Percentiles rank a stretch among this genome's conserved stretches.
Conservation (phyloP, 2,888 invertebrate species). For the Dolichopus griseipennis region DNA sequence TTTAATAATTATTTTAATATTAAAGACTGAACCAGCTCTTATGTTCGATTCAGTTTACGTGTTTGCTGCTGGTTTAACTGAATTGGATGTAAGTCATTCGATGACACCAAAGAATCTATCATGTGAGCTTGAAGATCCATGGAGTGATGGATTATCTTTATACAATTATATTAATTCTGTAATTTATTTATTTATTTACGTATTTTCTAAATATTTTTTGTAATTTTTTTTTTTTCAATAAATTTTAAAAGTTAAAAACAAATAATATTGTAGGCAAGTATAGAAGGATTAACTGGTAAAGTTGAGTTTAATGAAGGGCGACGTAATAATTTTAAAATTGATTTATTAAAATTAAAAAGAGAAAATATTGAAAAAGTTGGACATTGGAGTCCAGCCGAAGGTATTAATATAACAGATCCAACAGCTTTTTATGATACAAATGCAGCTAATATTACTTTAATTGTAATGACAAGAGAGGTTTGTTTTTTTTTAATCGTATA, state of each 20-base stretch:
- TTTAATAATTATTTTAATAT: neutral
- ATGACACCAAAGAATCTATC: slow-evolving; percentile 66
- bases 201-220: neutral
- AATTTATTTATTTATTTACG: slow-evolving; percentile 32
- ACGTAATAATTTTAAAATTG: slow-evolving; percentile 74
- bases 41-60: slow-evolving; percentile 80
- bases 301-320: slow-evolving; percentile 79
- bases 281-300: slow-evolving; percentile 79
- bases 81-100: slow-evolving; percentile 60
- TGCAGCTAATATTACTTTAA: slow-evolving; percentile 74
- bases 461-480: slow-evolving; percentile 86
- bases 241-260: neutral
- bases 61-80: slow-evolving; percentile 66
- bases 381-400: slow-evolving; percentile 63
- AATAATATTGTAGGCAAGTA: slow-evolving; percentile 53
- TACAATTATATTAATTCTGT: slow-evolving; percentile 68
- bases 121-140: slow-evolving; percentile 68
- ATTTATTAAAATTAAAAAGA: slow-evolving; percentile 70
- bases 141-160: slow-evolving; percentile 67
- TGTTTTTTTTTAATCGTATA: too few relatives aligned
- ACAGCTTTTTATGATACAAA: slow-evolving; percentile 77
- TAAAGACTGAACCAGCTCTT: slow-evolving; percentile 74
- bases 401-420: slow-evolving; percentile 74
- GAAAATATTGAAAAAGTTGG: slow-evolving; percentile 74
- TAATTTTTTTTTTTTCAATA: neutral